Base-by-base conservation (phyloP, 1,140 invertebrate species). In the Philotrypesis tridentata region DNA sequence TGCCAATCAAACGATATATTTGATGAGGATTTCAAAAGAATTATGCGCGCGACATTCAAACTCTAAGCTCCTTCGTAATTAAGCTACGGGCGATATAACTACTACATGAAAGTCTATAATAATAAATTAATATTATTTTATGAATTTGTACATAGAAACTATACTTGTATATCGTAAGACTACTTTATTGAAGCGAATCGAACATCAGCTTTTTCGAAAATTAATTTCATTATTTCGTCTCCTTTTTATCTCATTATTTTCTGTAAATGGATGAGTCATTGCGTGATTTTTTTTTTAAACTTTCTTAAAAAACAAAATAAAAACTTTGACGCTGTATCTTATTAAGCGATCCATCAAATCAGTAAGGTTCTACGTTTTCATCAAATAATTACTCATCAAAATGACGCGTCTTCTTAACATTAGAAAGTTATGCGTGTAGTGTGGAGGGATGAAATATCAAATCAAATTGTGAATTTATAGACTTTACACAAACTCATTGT, bases 51-150 rank as follows among this genome's bases (percentile, higher is more conserved):
- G 31, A 68, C n/a, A 48, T 5, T 67, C 55, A 48, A 72, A 73
- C 71, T 23, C 11, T 65, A 80, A 21, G 60, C 60, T 74, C 23
- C 23, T 68, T 55, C 72, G 63, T 68, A 81, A 81, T 81, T 67
- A 68, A 75, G 43, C 40, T 75, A 67, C 79, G 72, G 40, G 61
- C 79, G 65, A 75, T 68, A 75, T 60, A 81, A 86, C 82, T 86
- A 88, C 81, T 83, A 86, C 87, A 87, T 85, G 85, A 87, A 87
- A 84, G 83, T 76, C 55, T 88, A 87, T 88, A 72, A 87, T 88
- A 88, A 84, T 87, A 88, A 87, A 90, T 88, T 89, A 86, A 89
- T 90, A 87, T 88, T 88, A 89, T 89, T 90, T 90, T 89, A 89
- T 87, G 87, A 89, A 85, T 87, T 77, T 90, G 89, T 89, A 90